Evolutionary conservation across 2,888 invertebrate species (phyloP).

Genomic region (Oligia latruncula): DNA sequence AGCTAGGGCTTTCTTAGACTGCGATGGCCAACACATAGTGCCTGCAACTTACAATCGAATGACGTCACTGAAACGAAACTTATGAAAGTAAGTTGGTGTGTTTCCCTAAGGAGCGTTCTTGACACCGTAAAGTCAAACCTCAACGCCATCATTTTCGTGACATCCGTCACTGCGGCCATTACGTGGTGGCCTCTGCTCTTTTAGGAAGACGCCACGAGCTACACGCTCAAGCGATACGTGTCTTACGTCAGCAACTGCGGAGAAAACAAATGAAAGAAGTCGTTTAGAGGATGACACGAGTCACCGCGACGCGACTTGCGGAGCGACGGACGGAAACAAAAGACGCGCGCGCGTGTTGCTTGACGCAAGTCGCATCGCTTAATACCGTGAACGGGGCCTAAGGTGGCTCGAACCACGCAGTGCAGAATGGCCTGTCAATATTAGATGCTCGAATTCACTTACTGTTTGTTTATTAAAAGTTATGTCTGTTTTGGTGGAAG

Average conservation of each 20-base stretch:
- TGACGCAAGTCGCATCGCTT: not conserved
- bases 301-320: not conserved
- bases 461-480: slow-evolving; percentile 35
- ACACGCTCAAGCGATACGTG: not conserved
- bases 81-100: not conserved
- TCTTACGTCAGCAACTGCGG: not conserved
- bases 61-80: not conserved
- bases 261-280: not conserved
- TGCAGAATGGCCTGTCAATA: slow-evolving; percentile 33
- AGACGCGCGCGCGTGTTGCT: not conserved
- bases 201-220: not conserved
- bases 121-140: not conserved
- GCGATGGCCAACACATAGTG: not conserved
- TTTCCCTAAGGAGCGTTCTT: not conserved
- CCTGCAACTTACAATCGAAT: not conserved
- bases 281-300: not conserved
- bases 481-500: not conserved
- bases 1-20: not conserved
- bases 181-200: not conserved
- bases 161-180: too few relatives aligned
- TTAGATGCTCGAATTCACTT: slow-evolving; percentile 44
- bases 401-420: slow-evolving; percentile 11
- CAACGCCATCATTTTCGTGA: not conserved
- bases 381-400: not conserved
- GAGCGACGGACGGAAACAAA: not conserved